Conservation (phyloP, 2,797 vertebrate species). For the Thunnus albacares region DNA sequence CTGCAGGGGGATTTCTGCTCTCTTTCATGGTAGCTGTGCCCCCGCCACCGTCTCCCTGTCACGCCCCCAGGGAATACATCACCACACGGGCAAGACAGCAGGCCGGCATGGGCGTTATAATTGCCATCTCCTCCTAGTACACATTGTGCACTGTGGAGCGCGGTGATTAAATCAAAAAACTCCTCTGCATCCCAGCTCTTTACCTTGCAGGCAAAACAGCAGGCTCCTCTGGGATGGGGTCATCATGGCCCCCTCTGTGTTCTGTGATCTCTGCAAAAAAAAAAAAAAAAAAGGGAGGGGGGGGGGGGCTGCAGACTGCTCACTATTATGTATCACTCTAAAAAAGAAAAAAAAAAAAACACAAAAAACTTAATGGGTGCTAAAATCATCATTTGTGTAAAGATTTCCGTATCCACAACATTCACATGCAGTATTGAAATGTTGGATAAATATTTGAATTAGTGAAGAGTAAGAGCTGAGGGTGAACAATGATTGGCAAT, state of each 20-base stretch:
- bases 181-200: constrained; percentile 76
- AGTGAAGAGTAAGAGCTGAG: constrained; percentile 25
- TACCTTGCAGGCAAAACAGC: constrained; percentile 89
- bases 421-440: constrained; percentile 22
- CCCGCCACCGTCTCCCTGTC: constrained; percentile 71
- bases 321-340: constrained; percentile 52
- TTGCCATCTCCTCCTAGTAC: constrained; percentile 85
- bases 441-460: constrained; percentile 62
- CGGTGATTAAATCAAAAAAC: constrained; percentile 86
- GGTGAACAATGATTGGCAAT: constrained; percentile 33
- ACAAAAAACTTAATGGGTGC: constrained; percentile 47
- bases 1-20: constrained; percentile 64
- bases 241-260: constrained; percentile 75
- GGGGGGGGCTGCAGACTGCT: constrained; percentile 50
- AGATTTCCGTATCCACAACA: constrained; percentile 20
- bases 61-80: constrained; percentile 79
- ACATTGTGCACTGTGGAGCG: constrained; percentile 71
- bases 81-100: constrained; percentile 79
- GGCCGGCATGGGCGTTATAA: constrained; percentile 82
- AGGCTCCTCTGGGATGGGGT: constrained; percentile 83
- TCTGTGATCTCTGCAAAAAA: constrained; percentile 80
- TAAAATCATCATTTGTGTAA: constrained; percentile 57
- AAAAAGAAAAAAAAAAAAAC: constrained; percentile 19
- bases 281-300: not conserved
- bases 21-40: constrained; percentile 80